These are phyloP conservation scores for Cheilosia pagana DNA, from an alignment of 2,888 invertebrate species.

Conservation along the genomic window DNA sequence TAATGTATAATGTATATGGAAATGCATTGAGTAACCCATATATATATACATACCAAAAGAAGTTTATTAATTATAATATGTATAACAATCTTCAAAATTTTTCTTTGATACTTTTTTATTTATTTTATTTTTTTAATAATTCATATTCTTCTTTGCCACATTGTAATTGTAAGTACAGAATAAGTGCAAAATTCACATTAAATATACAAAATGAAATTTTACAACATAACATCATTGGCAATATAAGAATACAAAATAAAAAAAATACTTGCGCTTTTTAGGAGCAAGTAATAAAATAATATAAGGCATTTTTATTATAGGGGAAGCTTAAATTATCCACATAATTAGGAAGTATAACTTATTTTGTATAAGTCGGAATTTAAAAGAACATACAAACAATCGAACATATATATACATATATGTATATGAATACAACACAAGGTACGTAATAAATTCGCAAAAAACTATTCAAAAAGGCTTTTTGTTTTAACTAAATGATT, in stretches of 20 bases:
- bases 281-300: no score
- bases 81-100: background rate
- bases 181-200: conserved; percentile 31
- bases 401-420: no score
- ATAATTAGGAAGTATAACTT: background rate
- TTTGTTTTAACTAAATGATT: conserved; percentile 31
- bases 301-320: conserved; percentile 6
- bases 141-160: conserved; percentile 22
- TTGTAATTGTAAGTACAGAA: conserved; percentile 32
- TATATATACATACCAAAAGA: no score
- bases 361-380: conserved; percentile 3
- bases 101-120: conserved; percentile 23
- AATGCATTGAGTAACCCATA: no score
- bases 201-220: conserved; percentile 41
- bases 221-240: conserved; percentile 61
- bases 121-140: conserved; percentile 18
- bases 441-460: conserved; percentile 36
- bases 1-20: no score
- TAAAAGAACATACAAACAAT: conserved; percentile 3
- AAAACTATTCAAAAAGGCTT: conserved; percentile 10
- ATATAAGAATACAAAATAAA: conserved; percentile 60
- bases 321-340: conserved; percentile 6
- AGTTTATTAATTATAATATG: no score
- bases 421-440: conserved; percentile 11
- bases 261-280: background rate